Conservation (phyloP, 30 jellyfish, hydroid and myxozoan genomes). For the Cassiopea andromeda region DNA sequence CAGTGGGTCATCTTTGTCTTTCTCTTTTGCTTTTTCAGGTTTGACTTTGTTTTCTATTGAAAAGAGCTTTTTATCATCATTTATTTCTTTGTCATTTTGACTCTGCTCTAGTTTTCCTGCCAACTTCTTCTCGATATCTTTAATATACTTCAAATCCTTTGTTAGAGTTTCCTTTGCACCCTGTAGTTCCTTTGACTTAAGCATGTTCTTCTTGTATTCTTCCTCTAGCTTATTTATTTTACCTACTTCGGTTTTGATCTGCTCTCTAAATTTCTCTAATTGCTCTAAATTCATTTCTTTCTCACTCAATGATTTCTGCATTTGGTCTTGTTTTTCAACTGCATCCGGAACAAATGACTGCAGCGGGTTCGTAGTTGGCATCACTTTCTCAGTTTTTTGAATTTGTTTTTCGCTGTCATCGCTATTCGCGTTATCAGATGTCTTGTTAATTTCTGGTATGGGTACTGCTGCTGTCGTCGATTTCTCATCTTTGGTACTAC, state of each 20-base stretch:
- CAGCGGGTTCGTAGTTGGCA: constrained; percentile 11
- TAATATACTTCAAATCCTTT: constrained; percentile 85
- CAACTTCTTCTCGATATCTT: constrained; percentile 78
- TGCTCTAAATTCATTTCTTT: constrained; percentile 49
- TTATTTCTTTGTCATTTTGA: background rate
- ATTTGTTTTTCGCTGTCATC: background rate
- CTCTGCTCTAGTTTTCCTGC: constrained; percentile 34
- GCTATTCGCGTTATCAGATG: constrained; percentile 7
- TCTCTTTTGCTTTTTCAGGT: constrained; percentile 8
- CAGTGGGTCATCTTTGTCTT: constrained; percentile 89
- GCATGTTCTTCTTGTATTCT: constrained; percentile 75
- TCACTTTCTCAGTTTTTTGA: constrained; percentile 30
- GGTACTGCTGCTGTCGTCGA: constrained; percentile 29
- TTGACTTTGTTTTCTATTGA: constrained; percentile 1
- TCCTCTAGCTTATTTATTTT: constrained; percentile 84
- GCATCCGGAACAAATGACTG: constrained; percentile 65
- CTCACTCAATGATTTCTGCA: constrained; percentile 1
- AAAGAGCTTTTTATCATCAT: constrained; percentile 20
- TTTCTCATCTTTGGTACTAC: constrained; percentile 8
- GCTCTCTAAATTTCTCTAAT: constrained; percentile 80
- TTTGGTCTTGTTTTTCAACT: background rate
- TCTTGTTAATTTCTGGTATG: background rate
- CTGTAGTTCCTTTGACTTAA: constrained; percentile 75
- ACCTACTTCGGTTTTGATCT: constrained; percentile 80
- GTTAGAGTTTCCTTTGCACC: constrained; percentile 79